Conservation (phyloP, 2,888 invertebrate species). For the Clivina fossor region DNA sequence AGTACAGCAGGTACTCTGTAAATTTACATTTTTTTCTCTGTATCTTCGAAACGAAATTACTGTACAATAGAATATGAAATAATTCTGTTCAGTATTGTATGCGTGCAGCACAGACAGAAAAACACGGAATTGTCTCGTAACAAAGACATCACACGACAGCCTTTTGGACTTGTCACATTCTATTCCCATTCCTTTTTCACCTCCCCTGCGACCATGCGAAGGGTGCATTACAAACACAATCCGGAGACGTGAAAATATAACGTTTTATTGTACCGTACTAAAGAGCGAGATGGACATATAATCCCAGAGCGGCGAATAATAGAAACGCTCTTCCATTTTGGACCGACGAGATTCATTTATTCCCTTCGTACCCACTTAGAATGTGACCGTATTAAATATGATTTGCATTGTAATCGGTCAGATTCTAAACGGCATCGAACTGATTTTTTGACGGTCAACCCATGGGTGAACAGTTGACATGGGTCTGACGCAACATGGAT, state of each 20-base stretch:
- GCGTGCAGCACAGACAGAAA: constrained; percentile 14
- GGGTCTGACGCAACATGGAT: constrained; percentile 50
- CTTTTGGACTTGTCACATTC: too few relatives aligned
- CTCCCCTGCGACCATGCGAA: too few relatives aligned
- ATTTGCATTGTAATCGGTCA: constrained; percentile 35
- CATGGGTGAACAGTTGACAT: constrained; percentile 51
- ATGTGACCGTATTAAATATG: constrained; percentile 38
- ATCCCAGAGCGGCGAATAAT: constrained; percentile 49
- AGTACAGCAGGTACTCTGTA: too few relatives aligned
- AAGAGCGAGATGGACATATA: constrained; percentile 50
- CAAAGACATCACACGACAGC: constrained; percentile 28
- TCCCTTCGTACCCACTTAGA: constrained; percentile 45
- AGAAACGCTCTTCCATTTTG: constrained; percentile 50
- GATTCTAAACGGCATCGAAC: constrained; percentile 41
- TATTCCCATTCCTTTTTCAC: too few relatives aligned
- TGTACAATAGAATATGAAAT: too few relatives aligned
- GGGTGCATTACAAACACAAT: constrained; percentile 20
- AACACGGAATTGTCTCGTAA: constrained; percentile 24
- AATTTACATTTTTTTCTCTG: too few relatives aligned
- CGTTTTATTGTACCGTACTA: constrained; percentile 47
- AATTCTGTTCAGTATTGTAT: too few relatives aligned
- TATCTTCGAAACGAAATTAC: too few relatives aligned
- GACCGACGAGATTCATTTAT: constrained; percentile 48
- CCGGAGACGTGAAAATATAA: constrained; percentile 50
- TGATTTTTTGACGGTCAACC: constrained; percentile 50